Base-by-base conservation (phyloP, 2,113 vertebrate species). In the Zosterops hypoxanthus region DNA sequence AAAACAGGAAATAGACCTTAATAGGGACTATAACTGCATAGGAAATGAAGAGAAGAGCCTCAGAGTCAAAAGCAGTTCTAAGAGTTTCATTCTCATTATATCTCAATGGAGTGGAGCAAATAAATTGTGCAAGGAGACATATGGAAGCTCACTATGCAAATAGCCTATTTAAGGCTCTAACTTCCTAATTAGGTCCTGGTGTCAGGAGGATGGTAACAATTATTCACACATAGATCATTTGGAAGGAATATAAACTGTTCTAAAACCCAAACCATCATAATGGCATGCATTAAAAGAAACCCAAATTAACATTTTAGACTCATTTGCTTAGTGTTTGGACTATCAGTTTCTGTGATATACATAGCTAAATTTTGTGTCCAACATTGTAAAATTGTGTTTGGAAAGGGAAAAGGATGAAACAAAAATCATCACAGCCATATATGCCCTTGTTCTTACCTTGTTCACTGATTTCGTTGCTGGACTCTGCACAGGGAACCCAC, bases 401-500 rank as follows among this genome's bases (percentile, higher is more conserved):
- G 19, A 88, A 86, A 28, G 29, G 9, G 14, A 34, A 77, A 90
- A 56, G 9, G 14, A 83, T 41, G 9, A 57, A 93, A 81, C 2
- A 87, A 63, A 95, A 82, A 10, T 1, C 23, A 82, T 20, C 53
- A 72, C 5, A 85, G 36, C 1, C 7, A 26, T 50, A 70, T 44
- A 70, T 44, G 2, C 13, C 20, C 36, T 79, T 88, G 55, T 56
- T 93, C 94, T 97, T 97, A 96, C 96, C 96, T 97, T 96, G 44
- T 70, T 96, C 85, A 95, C 52, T 25, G 94, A 88, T 81, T 96
- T 97, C 5, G 31, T 77, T 92, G 94, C 85, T 68, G 93, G 79
- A 94, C 82, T 96, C 93, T 96, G 94, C 76, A 94, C 64, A 18
- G 94, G 93, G 85, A 96, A 96, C n/a, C 52, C 95, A 90, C 93